Evolutionary conservation across 2,113 vertebrate species (phyloP).

Genomic region (Ariopsis seemanni): DNA sequence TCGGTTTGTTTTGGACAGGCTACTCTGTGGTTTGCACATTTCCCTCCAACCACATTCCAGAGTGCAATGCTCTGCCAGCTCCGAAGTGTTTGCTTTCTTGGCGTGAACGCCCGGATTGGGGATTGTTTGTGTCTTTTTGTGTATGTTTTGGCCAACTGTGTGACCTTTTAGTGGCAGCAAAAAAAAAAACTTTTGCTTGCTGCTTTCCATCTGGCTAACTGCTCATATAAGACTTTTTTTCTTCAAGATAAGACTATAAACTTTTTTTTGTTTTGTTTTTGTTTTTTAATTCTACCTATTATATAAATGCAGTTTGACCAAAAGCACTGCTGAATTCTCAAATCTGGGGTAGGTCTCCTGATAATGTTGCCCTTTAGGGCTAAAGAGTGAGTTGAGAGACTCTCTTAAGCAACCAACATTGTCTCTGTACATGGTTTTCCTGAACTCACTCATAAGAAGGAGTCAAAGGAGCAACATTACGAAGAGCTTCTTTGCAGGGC

Average conservation of each 20-base stretch:
- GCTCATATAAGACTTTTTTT: no score
- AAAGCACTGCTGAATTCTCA: not conserved
- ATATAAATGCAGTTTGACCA: not conserved
- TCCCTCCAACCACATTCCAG: constrained; percentile 51
- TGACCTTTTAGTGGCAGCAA: constrained; percentile 25
- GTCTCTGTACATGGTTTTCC: no score
- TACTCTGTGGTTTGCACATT: constrained; percentile 40
- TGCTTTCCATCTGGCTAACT: constrained; percentile 23
- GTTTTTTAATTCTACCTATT: not conserved
- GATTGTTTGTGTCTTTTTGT: constrained; percentile 39
- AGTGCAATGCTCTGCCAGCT: constrained; percentile 35
- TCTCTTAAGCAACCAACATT: no score
- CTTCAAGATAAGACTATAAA: no score
- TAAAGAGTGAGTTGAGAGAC: no score
- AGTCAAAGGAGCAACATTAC: no score
- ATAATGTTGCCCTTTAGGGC: no score
- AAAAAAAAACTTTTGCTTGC: constrained; percentile 2
- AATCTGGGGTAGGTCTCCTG: not conserved
- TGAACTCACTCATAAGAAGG: no score
- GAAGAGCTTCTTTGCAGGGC: no score
- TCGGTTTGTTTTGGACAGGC: constrained; percentile 52
- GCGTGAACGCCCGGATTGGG: constrained; percentile 9
- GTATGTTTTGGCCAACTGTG: constrained; percentile 42
- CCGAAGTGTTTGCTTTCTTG: constrained; percentile 37
- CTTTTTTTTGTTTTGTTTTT: no score